Percentiles rank a stretch among this genome's conserved stretches.
phyloP scores from a whole-genome alignment of 2,113 vertebrate genomes.

The Ciconia maguari region DNA sequence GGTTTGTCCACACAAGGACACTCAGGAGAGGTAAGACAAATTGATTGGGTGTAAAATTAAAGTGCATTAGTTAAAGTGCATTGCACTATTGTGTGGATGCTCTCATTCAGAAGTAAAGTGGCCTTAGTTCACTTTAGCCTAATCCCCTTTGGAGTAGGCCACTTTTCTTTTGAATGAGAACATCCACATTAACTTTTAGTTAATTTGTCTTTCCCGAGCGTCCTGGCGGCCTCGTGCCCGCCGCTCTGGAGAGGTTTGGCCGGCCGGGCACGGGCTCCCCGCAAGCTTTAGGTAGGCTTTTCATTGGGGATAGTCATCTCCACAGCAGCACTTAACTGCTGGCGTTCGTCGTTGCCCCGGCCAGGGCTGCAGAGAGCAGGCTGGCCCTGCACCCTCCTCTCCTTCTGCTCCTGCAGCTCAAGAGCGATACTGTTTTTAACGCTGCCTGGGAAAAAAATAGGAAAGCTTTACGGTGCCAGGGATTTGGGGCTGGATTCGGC shows the following conservation, averaged over 20 bases:
- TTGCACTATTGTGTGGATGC: constrained; percentile 65
- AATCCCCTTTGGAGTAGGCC: constrained; percentile 69
- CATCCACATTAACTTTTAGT: constrained; percentile 66
- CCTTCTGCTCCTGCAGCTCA: neutral
- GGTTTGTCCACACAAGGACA: constrained; percentile 53
- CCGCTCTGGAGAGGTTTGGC: neutral
- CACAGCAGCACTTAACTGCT: neutral
- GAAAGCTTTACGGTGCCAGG: neutral
- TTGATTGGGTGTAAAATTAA: constrained; percentile 70
- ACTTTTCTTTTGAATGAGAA: constrained; percentile 66
- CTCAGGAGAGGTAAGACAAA: constrained; percentile 68
- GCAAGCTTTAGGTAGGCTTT: neutral
- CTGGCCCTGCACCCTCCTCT: neutral
- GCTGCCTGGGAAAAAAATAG: neutral
- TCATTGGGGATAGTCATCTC: neutral
- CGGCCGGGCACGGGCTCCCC: neutral
- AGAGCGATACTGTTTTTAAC: fast-evolving
- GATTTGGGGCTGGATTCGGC: neutral
- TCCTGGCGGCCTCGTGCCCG: neutral
- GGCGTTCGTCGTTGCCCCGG: neutral
- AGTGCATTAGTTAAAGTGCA: constrained; percentile 71
- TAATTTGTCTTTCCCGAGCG: constrained; percentile 20
- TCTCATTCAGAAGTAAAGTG: constrained; percentile 72
- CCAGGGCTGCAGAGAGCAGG: neutral
- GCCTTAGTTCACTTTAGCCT: constrained; percentile 70